Percentiles rank a stretch among this genome's conserved stretches.
These are phyloP conservation scores for Sorex maritimensis DNA, from an alignment of 2,797 vertebrate species.

Conservation along the genomic window DNA sequence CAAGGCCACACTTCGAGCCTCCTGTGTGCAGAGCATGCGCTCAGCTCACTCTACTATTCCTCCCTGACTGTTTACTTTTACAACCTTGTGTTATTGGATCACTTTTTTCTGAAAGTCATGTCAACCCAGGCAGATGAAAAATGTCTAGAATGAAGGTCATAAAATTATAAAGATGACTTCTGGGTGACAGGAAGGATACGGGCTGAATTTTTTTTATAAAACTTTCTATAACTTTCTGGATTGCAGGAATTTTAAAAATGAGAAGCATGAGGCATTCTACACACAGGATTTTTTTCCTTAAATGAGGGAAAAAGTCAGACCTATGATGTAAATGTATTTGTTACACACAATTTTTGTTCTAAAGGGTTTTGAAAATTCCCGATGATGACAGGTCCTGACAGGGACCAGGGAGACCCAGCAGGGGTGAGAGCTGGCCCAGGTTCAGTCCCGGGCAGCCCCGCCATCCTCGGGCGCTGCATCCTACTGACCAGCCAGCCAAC, in stretches of 20 bases:
- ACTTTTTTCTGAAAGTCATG: constrained; percentile 57
- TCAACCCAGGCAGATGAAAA: constrained; percentile 55
- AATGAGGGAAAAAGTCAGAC: constrained; percentile 54
- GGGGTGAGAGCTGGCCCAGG: too few relatives aligned
- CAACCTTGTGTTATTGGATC: constrained; percentile 53
- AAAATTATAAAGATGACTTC: constrained; percentile 60
- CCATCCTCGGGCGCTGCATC: too few relatives aligned
- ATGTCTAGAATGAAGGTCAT: constrained; percentile 4
- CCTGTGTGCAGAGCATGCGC: too few relatives aligned
- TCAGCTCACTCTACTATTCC: too few relatives aligned
- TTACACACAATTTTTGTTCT: constrained; percentile 32
- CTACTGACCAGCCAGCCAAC: too few relatives aligned
- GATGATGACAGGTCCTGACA: too few relatives aligned
- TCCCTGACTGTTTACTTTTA: constrained; percentile 37
- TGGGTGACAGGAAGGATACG: neutral
- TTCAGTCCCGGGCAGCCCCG: too few relatives aligned
- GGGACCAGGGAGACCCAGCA: too few relatives aligned
- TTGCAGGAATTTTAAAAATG: constrained; percentile 31
- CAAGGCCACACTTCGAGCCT: too few relatives aligned
- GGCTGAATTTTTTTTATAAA: constrained; percentile 10
- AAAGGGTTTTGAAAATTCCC: constrained; percentile 31
- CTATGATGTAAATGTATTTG: constrained; percentile 43
- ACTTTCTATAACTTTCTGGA: constrained; percentile 46
- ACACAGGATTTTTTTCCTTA: neutral
- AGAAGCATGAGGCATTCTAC: constrained; percentile 33